Evolutionary conservation across 2,113 vertebrate genomes (phyloP), one percentile per base, ranked within the genome.

Genomic region (Aspidoscelis tigris): DNA sequence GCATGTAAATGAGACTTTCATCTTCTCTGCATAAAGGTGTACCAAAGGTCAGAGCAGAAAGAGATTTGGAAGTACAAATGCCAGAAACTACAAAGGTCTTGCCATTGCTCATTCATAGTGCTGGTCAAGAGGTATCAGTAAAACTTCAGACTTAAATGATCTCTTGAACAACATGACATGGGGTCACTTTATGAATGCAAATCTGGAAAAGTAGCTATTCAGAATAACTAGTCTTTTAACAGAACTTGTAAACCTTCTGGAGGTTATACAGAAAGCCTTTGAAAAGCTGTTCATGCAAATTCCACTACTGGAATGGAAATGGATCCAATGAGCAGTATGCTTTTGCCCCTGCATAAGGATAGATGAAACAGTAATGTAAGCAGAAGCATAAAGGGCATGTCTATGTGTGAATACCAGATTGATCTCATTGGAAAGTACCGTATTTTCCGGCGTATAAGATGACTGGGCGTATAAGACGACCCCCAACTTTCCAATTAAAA

Each of bases 1-100:
- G 0, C 24, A 58, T n/a, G 12, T 1, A 73, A 84, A 84, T 86
- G 71, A 85, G 58, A 64, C 18, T 84, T 55, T 1, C 81, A 66
- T 21, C 11, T 43, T 75, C 76, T 53, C 10, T 21, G 21, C 43
- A 55, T 69, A 11, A 26, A 78, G 61, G 26, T 64, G 53, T 26
- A 18, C 2, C 12, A 85, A 77, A 88, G 43, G 2, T 85, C 64
- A 69, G 8, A 82, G 16, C 0, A 55, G 24, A 79, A 1, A 69
- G 20, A 73, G 70, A 11, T 0, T 0, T 85, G 26, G 70, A 55
- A 86, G 58, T 66, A 8, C 64, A 85, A 73, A 83, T 50, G 44
- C 33, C 85, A 55, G 20, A 26, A 6, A 47, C 1, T 22, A 82
- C 68, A 82, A 12, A 78, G 66, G n/a, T 20, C 21, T 71, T 71